Evolutionary conservation across 2,797 vertebrate genomes (phyloP), one percentile per base, ranked within the genome.

Genomic region (Hirundo rustica): DNA sequence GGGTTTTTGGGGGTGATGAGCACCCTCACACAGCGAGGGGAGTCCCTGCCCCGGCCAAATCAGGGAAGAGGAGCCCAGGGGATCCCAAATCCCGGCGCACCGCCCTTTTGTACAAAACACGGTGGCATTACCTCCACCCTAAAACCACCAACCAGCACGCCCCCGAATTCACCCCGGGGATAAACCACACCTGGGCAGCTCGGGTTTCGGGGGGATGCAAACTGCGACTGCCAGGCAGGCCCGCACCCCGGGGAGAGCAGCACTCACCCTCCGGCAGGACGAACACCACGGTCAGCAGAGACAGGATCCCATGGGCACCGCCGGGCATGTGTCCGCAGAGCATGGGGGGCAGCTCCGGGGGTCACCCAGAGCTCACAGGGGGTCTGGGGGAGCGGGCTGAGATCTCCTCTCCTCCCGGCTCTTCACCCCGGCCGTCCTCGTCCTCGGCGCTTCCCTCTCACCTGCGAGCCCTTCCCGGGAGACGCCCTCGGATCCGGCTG

Each of bases 251-350:
- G 26, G 42, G 9, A 30, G 19, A 9, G 48, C 30, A 8, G 80
- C 80, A 97, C 97, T 97, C 87, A 97, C 96, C 96, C 45, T 91
- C 25, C 0, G 97, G 91, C 53, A 97, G 92, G 27, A 97, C n/a
- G 0, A 91, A 55, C 16, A 75, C 55, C 67, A 94, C 22, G 0
- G 95, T 86, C 70, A 95, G 36, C 86, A 97, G 90, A 7, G 87
- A 66, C n/a, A 97, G 92, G 62, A 97, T 83, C 76, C 95, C 85
- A 14, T 68, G 70, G 67, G 72, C 81, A 26, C 72, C 82, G 32
- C 92, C 79, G 11, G 79, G 74, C 64, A 61, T 55, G 44, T 20
- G 71, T 92, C 92, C 27, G 4, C n/a, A 74, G 40, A 94, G 62
- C 96, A 96, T 91, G 65, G 73, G 67, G 87, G 45, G 20, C 42